Conservation (phyloP, 2,113 vertebrate genomes). For the Hyperopisus bebe region DNA sequence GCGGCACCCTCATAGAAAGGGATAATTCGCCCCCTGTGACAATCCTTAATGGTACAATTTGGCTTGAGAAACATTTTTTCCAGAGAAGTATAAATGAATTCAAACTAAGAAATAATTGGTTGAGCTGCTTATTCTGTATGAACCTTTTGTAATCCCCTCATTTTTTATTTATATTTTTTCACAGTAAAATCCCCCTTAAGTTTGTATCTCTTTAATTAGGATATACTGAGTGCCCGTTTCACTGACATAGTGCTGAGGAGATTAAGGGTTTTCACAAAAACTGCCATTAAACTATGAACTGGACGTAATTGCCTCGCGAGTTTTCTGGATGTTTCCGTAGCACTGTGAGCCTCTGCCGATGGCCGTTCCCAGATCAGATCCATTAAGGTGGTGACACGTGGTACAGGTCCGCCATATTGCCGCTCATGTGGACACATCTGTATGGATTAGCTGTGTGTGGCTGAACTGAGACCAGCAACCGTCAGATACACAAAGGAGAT, state of each 20-base stretch:
- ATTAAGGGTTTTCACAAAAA: background rate
- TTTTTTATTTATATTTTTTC: background rate
- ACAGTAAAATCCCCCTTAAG: background rate
- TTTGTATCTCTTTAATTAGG: slow-evolving; percentile 12
- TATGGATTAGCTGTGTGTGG: background rate
- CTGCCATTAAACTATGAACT: background rate
- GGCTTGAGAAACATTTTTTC: background rate
- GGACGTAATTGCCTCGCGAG: background rate
- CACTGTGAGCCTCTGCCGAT: slow-evolving; percentile 17
- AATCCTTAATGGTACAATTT: slow-evolving; percentile 7
- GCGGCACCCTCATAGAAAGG: background rate
- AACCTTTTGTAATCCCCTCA: slow-evolving; percentile 8
- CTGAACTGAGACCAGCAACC: slow-evolving; percentile 12
- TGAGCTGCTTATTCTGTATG: background rate
- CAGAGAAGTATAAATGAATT: slow-evolving; percentile 19
- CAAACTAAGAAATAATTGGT: slow-evolving; percentile 7
- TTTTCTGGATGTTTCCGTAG: slow-evolving; percentile 24
- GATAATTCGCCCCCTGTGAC: slow-evolving; percentile 5
- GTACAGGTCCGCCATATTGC: slow-evolving; percentile 3
- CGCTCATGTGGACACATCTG: background rate
- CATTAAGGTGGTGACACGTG: slow-evolving; percentile 28
- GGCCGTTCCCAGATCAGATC: slow-evolving; percentile 23
- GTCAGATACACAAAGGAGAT: background rate
- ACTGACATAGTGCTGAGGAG: background rate
- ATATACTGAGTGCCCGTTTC: background rate